phyloP scores from a whole-genome alignment of 2,797 vertebrate genomes.

The Pangasius sanitwongsei region DNA sequence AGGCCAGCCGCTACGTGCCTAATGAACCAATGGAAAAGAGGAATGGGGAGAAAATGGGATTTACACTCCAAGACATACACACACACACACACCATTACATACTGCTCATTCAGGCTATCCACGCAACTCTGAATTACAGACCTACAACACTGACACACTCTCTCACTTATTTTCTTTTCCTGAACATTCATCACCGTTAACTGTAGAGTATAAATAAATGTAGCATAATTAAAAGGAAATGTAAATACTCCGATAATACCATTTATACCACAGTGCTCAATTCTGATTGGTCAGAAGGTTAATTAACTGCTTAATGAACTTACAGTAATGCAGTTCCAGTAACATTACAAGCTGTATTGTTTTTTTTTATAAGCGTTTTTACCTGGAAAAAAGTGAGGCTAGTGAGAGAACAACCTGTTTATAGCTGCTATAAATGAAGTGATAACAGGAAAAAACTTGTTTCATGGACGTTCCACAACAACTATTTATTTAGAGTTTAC shows the following conservation, averaged over 20 bases:
- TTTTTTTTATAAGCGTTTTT: background rate
- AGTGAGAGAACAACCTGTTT: background rate
- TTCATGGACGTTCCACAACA: background rate
- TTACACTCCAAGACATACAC: constrained; percentile 58
- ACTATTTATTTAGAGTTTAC: too few relatives aligned
- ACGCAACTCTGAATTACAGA: constrained; percentile 48
- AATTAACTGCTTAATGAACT: background rate
- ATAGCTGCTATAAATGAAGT: background rate
- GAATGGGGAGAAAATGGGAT: constrained; percentile 61
- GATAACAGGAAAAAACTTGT: background rate
- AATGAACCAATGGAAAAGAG: constrained; percentile 51
- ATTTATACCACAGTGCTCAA: background rate
- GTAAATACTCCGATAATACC: background rate
- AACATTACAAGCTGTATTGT: background rate
- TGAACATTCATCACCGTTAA: background rate
- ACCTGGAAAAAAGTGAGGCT: background rate
- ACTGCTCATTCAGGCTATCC: constrained; percentile 40
- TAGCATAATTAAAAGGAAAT: background rate
- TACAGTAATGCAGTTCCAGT: background rate
- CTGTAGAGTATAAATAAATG: background rate
- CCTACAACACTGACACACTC: constrained; percentile 9
- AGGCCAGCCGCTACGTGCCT: constrained; percentile 36
- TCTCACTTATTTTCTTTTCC: background rate
- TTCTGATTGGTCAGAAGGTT: background rate
- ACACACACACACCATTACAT: constrained; percentile 44